Conservation (phyloP, 2,797 vertebrate species). For the Ceyx erithaca region DNA sequence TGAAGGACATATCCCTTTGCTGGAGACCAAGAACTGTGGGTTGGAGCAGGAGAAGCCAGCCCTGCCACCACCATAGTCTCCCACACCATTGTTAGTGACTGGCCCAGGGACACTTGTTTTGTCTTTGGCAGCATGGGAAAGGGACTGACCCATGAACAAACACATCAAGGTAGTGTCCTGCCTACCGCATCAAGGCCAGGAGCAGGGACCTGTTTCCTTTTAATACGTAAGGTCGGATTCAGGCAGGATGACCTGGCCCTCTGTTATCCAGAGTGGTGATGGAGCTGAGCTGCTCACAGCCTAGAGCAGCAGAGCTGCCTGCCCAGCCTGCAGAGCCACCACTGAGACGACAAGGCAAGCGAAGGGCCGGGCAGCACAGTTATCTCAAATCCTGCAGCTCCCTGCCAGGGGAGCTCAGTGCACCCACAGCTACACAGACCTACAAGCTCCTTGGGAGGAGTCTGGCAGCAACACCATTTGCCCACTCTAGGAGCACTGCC, state of each 20-base stretch:
- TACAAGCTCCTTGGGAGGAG: background rate
- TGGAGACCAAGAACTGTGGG: background rate
- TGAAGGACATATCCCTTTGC: background rate
- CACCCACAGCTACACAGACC: background rate
- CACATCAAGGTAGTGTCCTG: rapidly evolving
- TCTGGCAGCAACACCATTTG: background rate
- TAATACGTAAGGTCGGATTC: background rate
- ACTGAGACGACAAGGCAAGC: background rate
- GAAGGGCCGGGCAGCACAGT: background rate
- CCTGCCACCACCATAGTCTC: background rate
- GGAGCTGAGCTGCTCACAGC: background rate
- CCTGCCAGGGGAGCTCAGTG: background rate
- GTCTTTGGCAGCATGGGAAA: background rate
- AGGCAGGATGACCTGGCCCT: background rate
- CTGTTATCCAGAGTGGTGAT: background rate
- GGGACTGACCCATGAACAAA: background rate
- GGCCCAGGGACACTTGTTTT: background rate
- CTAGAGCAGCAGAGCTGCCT: background rate
- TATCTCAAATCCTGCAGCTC: background rate
- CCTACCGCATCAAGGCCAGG: background rate
- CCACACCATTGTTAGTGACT: background rate
- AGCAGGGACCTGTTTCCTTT: background rate
- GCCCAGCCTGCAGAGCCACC: background rate
- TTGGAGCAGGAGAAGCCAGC: background rate
- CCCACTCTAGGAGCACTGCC: background rate